Conservation (phyloP, 2,113 vertebrate genomes). For the Varanus komodoensis region DNA sequence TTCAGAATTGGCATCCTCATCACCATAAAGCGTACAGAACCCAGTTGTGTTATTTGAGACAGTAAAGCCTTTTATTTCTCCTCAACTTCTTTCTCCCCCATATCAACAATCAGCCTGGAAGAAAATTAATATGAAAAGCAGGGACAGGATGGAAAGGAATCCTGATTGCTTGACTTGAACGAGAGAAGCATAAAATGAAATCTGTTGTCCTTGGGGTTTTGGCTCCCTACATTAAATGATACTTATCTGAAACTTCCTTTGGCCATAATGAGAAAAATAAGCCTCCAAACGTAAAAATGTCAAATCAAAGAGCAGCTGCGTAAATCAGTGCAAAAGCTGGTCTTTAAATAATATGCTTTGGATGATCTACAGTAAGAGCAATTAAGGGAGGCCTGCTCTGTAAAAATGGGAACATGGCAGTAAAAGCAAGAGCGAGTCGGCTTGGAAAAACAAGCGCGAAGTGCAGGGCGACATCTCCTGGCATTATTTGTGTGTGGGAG, state of each 20-base stretch:
- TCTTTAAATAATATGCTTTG: slow-evolving; percentile 46
- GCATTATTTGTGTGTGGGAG: background rate
- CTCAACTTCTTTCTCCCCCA: background rate
- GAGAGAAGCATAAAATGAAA: slow-evolving; percentile 50
- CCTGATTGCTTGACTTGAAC: slow-evolving; percentile 38
- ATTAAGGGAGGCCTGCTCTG: slow-evolving; percentile 27
- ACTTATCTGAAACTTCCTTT: slow-evolving; percentile 68
- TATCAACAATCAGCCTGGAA: accelerated
- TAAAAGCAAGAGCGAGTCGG: slow-evolving; percentile 32
- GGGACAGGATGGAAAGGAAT: slow-evolving; percentile 19
- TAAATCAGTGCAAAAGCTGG: slow-evolving; percentile 60
- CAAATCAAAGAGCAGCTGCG: slow-evolving; percentile 60
- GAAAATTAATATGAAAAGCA: background rate
- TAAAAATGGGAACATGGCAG: slow-evolving; percentile 31
- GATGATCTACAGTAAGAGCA: slow-evolving; percentile 22
- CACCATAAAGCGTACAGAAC: background rate
- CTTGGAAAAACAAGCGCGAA: slow-evolving; percentile 34
- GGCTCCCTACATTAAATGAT: slow-evolving; percentile 56
- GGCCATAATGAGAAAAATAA: slow-evolving; percentile 75
- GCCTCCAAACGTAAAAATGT: slow-evolving; percentile 59
- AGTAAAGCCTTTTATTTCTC: background rate
- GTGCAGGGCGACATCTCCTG: slow-evolving; percentile 16
- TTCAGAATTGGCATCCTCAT: background rate
- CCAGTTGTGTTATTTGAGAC: background rate
- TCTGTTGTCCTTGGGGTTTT: slow-evolving; percentile 54